These are phyloP conservation scores for Lycia hirtaria DNA, from an alignment of 2,888 invertebrate genomes.

Conservation along the genomic window DNA sequence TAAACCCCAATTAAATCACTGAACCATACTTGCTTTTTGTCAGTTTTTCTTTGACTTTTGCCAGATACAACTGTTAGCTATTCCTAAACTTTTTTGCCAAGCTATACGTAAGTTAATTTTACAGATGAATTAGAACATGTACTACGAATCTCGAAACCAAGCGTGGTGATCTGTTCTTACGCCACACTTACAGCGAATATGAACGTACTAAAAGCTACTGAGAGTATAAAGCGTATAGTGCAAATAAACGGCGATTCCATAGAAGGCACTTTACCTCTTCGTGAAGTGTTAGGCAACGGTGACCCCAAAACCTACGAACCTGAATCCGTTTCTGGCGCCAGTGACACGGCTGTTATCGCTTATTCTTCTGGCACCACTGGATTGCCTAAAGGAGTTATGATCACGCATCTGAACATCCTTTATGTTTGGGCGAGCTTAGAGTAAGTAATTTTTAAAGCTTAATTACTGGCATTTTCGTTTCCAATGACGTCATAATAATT, in stretches of 20 bases:
- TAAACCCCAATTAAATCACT: no score
- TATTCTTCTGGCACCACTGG: conserved; percentile 90
- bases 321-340: conserved; percentile 38
- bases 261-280: conserved; percentile 31
- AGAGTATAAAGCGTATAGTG: conserved; percentile 78
- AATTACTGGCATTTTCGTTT: background rate
- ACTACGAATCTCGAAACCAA: conserved; percentile 87
- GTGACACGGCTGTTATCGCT: conserved; percentile 62
- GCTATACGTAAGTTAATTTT: conserved; percentile 28
- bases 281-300: conserved; percentile 32
- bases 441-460: conserved; percentile 17
- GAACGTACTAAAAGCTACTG: conserved; percentile 40
- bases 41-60: no score
- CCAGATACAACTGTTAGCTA: no score
- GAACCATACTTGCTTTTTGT: no score
- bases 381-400: conserved; percentile 89
- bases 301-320: conserved; percentile 35
- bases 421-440: conserved; percentile 51
- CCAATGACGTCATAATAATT: background rate
- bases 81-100: background rate
- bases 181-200: conserved; percentile 42
- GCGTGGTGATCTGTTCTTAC: conserved; percentile 85
- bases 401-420: conserved; percentile 81
- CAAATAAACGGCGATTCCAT: conserved; percentile 40
- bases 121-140: conserved; percentile 87